phyloP scores from a whole-genome alignment of 2,113 vertebrate genomes.

The Salvator merianae region DNA sequence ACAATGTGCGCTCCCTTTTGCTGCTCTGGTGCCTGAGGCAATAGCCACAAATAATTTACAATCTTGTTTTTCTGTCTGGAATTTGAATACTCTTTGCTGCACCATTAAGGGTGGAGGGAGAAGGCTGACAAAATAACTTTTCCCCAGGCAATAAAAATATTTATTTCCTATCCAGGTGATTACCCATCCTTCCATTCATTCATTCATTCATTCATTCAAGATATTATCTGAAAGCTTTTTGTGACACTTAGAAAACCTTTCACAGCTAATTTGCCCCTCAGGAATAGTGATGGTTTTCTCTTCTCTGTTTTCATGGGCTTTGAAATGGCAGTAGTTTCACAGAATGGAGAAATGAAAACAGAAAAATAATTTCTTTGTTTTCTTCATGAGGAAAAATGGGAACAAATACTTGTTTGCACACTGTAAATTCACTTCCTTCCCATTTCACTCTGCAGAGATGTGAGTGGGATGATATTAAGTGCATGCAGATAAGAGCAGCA shows the following conservation, averaged over 20 bases:
- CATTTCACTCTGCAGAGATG: no score
- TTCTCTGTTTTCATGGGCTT: background rate
- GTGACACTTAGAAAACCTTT: conserved; percentile 9
- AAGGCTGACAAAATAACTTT: conserved; percentile 13
- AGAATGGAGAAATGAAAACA: background rate
- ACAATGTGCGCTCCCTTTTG: background rate
- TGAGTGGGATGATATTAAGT: background rate
- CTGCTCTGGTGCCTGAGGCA: background rate
- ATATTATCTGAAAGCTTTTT: conserved; percentile 14
- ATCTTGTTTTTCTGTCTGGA: background rate
- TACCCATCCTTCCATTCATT: background rate
- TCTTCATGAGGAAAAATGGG: background rate
- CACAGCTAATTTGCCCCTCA: background rate
- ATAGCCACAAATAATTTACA: conserved; percentile 10
- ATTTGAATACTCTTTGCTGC: conserved; percentile 9
- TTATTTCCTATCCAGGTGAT: background rate
- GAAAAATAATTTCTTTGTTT: background rate
- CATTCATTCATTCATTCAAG: background rate
- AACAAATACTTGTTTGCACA: background rate
- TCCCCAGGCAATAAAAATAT: conserved; percentile 5
- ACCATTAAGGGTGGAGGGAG: background rate
- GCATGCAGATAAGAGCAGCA: background rate
- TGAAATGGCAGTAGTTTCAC: background rate
- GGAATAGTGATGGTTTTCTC: background rate
- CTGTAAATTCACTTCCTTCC: background rate